phyloP scores from a whole-genome alignment of 2,797 vertebrate genomes.

The Tiaroga cobitis region DNA sequence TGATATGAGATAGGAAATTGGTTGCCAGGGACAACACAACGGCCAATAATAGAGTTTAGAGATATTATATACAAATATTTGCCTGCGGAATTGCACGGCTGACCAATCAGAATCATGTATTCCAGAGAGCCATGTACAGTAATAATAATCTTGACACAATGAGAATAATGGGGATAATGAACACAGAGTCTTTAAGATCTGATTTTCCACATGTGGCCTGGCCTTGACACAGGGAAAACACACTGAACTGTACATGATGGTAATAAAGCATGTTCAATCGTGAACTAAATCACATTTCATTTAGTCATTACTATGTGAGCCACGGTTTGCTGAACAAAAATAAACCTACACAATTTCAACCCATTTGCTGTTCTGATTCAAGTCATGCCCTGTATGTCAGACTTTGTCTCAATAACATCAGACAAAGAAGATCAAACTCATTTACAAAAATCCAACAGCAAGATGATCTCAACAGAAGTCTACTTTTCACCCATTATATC shows the following conservation, averaged over 20 bases:
- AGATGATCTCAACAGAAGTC: neutral
- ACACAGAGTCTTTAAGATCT: neutral
- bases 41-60: neutral
- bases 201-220: neutral
- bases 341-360: neutral
- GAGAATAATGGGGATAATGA: neutral
- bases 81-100: neutral
- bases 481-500: neutral
- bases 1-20: neutral
- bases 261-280: neutral
- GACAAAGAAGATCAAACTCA: too few relatives aligned
- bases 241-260: neutral
- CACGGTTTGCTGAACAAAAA: neutral
- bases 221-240: neutral
- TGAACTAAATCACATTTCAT: neutral
- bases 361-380: neutral
- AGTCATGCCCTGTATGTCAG: neutral
- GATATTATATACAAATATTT: neutral
- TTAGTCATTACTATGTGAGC: neutral
- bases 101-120: neutral
- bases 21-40: neutral
- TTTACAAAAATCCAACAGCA: too few relatives aligned
- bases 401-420: neutral
- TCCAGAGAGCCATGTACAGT: neutral
- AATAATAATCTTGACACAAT: neutral